phyloP scores from a whole-genome alignment of 1,140 invertebrate species.

The Drosophila miranda region DNA sequence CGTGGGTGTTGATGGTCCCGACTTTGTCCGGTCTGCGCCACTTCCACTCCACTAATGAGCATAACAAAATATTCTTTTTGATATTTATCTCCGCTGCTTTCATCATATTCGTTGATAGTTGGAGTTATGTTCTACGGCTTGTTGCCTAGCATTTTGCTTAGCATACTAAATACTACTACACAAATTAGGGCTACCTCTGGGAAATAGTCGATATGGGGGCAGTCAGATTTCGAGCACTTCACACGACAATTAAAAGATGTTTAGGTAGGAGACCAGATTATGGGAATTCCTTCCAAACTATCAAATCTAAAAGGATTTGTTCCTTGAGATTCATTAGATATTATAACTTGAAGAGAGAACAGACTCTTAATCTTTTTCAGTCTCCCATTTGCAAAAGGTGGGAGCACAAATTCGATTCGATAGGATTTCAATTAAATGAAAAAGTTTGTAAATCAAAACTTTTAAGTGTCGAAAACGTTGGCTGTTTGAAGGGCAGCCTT shows the following conservation, averaged over 20 bases:
- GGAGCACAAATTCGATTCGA: slow-evolving; percentile 16
- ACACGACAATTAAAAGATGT: too few species aligned
- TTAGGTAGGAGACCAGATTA: too few species aligned
- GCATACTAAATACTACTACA: slow-evolving; percentile 9
- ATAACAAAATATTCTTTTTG: slow-evolving; percentile 71
- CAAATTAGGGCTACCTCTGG: neutral
- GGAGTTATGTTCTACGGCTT: slow-evolving; percentile 54
- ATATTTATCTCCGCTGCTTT: slow-evolving; percentile 63
- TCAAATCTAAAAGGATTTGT: too few species aligned
- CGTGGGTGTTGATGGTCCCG: slow-evolving; percentile 57
- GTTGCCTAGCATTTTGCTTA: slow-evolving; percentile 23
- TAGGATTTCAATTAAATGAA: slow-evolving; percentile 49
- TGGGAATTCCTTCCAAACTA: too few species aligned
- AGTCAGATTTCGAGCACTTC: neutral
- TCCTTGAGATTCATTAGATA: too few species aligned
- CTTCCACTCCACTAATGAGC: slow-evolving; percentile 59
- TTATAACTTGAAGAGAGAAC: neutral
- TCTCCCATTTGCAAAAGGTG: too few species aligned
- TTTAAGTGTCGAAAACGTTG: slow-evolving; percentile 20
- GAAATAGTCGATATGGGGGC: slow-evolving; percentile 1
- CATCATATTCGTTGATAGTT: slow-evolving; percentile 61
- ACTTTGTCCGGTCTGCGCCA: neutral
- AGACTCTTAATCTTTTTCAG: too few species aligned
- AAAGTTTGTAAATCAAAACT: slow-evolving; percentile 50
- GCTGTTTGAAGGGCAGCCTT: slow-evolving; percentile 26